Evolutionary conservation across 1,140 invertebrate species (phyloP).

Genomic region (Bombus impatiens): DNA sequence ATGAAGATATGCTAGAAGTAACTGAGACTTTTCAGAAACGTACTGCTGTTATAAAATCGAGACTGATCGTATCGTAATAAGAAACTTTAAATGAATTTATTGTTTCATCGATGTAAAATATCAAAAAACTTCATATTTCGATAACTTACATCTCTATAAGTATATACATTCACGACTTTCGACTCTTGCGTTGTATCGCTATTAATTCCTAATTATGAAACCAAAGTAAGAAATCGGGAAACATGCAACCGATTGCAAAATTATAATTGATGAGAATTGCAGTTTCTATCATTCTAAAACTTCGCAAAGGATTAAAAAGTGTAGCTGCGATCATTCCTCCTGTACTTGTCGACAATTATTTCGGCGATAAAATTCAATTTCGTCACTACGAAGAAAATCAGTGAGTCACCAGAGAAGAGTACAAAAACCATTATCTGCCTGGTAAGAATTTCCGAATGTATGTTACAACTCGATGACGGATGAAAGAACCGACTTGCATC

Average conservation of each 20-base stretch:
- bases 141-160: no score
- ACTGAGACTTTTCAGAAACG: not conserved
- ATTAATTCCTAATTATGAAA: no score
- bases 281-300: no score
- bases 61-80: not conserved
- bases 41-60: not conserved
- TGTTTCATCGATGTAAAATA: not conserved
- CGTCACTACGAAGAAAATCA: not conserved
- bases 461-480: not conserved
- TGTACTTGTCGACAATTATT: no score
- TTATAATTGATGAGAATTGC: no score
- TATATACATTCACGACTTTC: no score
- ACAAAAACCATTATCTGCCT: not conserved
- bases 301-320: no score
- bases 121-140: not conserved
- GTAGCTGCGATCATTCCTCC: no score
- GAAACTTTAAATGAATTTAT: not conserved
- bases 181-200: no score
- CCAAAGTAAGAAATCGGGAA: no score
- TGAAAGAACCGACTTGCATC: conserved; percentile 17
- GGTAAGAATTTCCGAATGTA: not conserved
- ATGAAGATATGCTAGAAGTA: not conserved
- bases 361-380: not conserved
- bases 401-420: not conserved
- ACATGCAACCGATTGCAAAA: no score